phyloP scores from a whole-genome alignment of 2,113 vertebrate species.

The Eira barbara region DNA sequence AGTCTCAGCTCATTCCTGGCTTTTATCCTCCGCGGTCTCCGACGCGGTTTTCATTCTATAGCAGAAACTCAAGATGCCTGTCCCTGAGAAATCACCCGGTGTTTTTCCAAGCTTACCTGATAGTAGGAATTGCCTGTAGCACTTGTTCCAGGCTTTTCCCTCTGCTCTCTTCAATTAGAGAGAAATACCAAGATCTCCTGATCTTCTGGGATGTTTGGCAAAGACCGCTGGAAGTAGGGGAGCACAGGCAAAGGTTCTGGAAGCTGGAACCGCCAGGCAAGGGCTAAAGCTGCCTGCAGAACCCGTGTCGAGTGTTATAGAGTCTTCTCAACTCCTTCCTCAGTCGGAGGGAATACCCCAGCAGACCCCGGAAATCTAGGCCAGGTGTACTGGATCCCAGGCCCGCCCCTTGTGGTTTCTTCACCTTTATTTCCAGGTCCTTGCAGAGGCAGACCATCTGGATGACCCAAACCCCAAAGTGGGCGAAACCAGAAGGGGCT shows the following conservation, averaged over 20 bases:
- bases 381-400: not conserved
- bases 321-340: not conserved
- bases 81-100: not conserved
- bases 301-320: fast-evolving
- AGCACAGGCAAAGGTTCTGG: not conserved
- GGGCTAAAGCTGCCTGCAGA: not conserved
- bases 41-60: not conserved
- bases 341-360: not conserved
- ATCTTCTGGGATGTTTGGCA: not conserved
- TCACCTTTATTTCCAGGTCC: not conserved
- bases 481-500: not conserved
- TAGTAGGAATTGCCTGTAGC: not conserved
- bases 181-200: not conserved
- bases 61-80: not conserved
- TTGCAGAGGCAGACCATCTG: not conserved
- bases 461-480: not conserved
- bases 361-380: not conserved
- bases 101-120: not conserved
- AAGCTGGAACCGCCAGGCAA: not conserved
- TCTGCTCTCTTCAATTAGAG: not conserved
- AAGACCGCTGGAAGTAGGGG: not conserved
- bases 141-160: not conserved
- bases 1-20: not conserved
- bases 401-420: not conserved
- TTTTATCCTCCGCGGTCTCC: not conserved